Evolutionary conservation across 2,888 invertebrate species (phyloP), one percentile per base, ranked within the genome.

Genomic region (Hypercompe scribonia): DNA sequence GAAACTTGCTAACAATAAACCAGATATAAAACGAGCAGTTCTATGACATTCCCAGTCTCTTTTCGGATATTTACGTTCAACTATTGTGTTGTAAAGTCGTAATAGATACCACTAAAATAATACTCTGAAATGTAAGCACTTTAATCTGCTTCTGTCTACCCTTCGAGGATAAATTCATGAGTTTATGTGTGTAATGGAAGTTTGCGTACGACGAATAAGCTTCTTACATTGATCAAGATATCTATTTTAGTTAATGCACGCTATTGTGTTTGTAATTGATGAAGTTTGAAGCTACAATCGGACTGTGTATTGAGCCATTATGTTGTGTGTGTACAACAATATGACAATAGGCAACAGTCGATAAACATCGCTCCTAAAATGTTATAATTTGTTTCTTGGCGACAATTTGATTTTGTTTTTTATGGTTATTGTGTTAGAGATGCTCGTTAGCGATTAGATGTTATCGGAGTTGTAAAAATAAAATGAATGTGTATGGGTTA

Each of bases 321-420:
- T 21, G 31, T 46, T 31, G 46, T 46, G 31, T 5, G 7, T 11
- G 24, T 18, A 61, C 61, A 61, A 61, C 61, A 61, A 61, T 7
- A 61, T 31, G 31, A 61, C 61, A 61, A 61, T 31, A 61, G 61
- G 31, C 18, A 61, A 21, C 31, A 13, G 1, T 3, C 24, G 69
- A 70, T 63, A 46, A 63, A 61, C 42, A 63, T 70, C 33, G 42
- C 8, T 58, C 42, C 42, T 61, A 42, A 63, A 61, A 61, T 46
- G 33, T 63, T 42, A 70, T 10, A 66, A 66, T 66, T 66, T 66
- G 42, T 61, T 70, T 31, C 15, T 42, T 70, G 58, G 42, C 46
- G 61, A 70, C 46, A 33, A 63, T 70, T 69, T 70, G 61, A 70
- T 63, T 70, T 63, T n/a, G 61, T 63, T 70, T 36, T 58, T 46